These are phyloP conservation scores for Anser cygnoides DNA, from an alignment of 2,113 vertebrate species.

Conservation along the genomic window DNA sequence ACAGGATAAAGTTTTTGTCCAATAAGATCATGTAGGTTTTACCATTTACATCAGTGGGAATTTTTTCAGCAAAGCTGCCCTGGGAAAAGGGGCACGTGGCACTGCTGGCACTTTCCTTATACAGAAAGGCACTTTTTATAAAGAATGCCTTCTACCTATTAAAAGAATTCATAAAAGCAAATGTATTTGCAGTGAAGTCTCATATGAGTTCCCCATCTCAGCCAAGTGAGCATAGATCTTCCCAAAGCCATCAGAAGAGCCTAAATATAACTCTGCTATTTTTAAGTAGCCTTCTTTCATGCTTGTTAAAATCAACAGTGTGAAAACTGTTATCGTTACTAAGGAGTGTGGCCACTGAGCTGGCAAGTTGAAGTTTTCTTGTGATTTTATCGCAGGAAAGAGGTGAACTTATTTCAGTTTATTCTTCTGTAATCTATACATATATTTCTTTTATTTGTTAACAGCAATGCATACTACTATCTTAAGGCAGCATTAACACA, in stretches of 20 bases:
- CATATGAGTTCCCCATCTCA: not conserved
- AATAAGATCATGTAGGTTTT: not conserved
- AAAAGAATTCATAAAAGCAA: not conserved
- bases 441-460: not conserved
- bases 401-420: not conserved
- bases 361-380: not conserved
- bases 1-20: not conserved
- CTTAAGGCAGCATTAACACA: not conserved
- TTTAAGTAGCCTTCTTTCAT: not conserved
- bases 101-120: too few relatives aligned
- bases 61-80: not conserved
- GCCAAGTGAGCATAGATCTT: not conserved
- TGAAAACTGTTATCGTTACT: not conserved
- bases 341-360: not conserved
- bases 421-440: not conserved
- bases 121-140: not conserved
- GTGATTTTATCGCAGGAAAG: not conserved
- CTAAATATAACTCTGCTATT: not conserved
- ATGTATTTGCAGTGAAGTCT: not conserved
- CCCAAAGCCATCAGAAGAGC: not conserved
- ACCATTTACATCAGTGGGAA: fast-evolving
- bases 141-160: not conserved
- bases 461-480: not conserved
- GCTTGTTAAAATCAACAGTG: not conserved
- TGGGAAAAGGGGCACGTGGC: too few relatives aligned